Percentiles rank a stretch among this genome's conserved stretches.
These are phyloP conservation scores for Catharus ustulatus DNA, from an alignment of 2,797 vertebrate genomes.

Conservation along the genomic window DNA sequence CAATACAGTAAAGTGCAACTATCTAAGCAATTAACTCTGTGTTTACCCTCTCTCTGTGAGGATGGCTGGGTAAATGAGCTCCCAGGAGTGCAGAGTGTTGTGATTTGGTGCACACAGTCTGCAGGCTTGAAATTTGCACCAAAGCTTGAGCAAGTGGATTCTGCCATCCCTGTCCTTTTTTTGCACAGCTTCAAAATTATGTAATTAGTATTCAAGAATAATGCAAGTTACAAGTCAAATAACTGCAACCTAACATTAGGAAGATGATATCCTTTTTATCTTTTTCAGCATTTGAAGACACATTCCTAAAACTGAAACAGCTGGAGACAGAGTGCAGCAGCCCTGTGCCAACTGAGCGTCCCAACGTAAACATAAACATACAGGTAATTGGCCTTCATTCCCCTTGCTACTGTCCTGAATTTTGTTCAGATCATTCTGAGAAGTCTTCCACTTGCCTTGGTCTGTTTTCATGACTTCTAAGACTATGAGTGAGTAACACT, in stretches of 20 bases:
- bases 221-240: background rate
- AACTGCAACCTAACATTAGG: background rate
- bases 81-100: background rate
- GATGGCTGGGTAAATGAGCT: background rate
- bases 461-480: background rate
- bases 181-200: background rate
- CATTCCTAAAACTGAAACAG: conserved; percentile 85
- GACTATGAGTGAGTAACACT: background rate
- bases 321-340: conserved; percentile 80
- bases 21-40: background rate
- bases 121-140: background rate
- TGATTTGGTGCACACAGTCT: background rate
- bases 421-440: background rate
- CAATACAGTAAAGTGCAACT: background rate
- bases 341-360: conserved; percentile 31
- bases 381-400: conserved; percentile 79
- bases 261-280: background rate
- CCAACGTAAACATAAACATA: conserved; percentile 83
- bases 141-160: background rate
- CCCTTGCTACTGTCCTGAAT: background rate
- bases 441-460: background rate
- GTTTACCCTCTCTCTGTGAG: rapidly evolving
- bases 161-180: background rate
- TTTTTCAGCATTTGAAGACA: conserved; percentile 74
- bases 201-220: background rate